Percentiles rank a stretch among this genome's conserved stretches.
These are phyloP conservation scores for Lucilia cuprina DNA, from an alignment of 1,140 invertebrate species.

Conservation along the genomic window DNA sequence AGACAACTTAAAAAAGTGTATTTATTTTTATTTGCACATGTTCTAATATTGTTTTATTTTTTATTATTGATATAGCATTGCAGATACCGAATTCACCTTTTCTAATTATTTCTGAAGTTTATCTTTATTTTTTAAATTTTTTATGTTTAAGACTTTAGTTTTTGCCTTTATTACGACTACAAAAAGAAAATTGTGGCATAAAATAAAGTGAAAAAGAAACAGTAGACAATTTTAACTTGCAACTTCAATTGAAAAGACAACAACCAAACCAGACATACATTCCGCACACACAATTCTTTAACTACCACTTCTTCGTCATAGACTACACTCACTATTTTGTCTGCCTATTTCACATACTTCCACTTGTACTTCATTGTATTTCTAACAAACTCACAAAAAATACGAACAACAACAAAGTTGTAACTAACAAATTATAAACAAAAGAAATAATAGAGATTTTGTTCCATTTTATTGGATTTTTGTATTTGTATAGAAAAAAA, in stretches of 20 bases:
- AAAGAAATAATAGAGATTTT: not conserved
- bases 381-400: not conserved
- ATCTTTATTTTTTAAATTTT: not conserved
- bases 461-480: not conserved
- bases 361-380: not conserved
- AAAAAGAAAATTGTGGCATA: not conserved
- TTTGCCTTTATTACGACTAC: not conserved
- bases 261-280: not conserved
- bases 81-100: not conserved
- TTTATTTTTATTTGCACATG: no score
- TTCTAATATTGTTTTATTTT: not conserved
- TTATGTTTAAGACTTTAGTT: not conserved
- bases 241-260: not conserved
- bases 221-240: not conserved
- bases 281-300: not conserved
- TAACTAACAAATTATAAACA: not conserved
- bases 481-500: not conserved
- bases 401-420: not conserved
- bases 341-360: not conserved
- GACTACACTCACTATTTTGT: not conserved
- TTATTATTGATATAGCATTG: not conserved
- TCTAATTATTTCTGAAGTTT: not conserved
- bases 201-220: not conserved
- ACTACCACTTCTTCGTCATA: not conserved
- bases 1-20: no score